Evolutionary conservation across 2,888 invertebrate genomes (phyloP).

Genomic region (Ypsolopha scabrella): DNA sequence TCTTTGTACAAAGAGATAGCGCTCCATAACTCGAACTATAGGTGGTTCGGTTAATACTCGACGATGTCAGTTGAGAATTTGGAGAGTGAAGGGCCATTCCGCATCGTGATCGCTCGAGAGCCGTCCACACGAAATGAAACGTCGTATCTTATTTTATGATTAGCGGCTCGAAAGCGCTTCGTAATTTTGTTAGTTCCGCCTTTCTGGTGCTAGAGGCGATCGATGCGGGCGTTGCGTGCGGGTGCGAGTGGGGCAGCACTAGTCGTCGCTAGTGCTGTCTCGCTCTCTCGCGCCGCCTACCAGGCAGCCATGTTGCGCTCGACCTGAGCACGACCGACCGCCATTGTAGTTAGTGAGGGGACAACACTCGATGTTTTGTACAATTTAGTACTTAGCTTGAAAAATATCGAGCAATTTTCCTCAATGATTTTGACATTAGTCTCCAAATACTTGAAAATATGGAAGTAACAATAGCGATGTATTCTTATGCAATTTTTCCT

Average conservation of each 20-base stretch:
- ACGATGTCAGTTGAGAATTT: constrained; percentile 63
- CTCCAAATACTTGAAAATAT: not conserved
- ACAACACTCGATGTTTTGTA: not conserved
- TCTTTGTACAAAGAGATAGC: constrained; percentile 20
- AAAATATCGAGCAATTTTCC: too few relatives aligned
- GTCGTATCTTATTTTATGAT: constrained; percentile 72
- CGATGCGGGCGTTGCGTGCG: constrained; percentile 62
- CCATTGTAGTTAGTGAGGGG: constrained; percentile 68
- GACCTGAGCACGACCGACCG: constrained; percentile 70
- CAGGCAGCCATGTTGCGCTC: constrained; percentile 71
- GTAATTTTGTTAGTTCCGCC: constrained; percentile 72
- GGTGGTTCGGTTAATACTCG: constrained; percentile 42
- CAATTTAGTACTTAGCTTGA: too few relatives aligned
- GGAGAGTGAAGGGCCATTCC: constrained; percentile 69
- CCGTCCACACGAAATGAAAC: constrained; percentile 69
- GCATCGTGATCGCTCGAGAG: constrained; percentile 66
- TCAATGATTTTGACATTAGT: too few relatives aligned
- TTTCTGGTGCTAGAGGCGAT: constrained; percentile 71
- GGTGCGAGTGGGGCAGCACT: constrained; percentile 48
- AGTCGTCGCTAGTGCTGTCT: constrained; percentile 27
- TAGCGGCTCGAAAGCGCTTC: constrained; percentile 71
- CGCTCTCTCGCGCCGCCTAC: constrained; percentile 44
- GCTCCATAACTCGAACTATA: constrained; percentile 42
- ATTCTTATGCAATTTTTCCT: too few relatives aligned
- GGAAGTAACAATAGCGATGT: not conserved